These are phyloP conservation scores for Clitarchus hookeri DNA, from an alignment of 2,888 invertebrate species.

Conservation along the genomic window DNA sequence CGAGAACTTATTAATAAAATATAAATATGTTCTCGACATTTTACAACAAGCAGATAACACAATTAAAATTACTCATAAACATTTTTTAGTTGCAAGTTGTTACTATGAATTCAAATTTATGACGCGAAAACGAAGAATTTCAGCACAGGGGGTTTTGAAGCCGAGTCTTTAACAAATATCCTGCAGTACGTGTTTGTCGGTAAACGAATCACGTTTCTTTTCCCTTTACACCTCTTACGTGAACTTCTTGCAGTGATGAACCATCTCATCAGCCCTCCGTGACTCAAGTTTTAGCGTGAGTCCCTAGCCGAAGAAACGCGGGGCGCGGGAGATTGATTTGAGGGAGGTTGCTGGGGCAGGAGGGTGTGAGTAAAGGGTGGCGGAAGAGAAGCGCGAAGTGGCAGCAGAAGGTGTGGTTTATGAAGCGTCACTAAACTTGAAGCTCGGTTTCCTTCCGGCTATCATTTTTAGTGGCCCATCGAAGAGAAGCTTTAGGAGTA, in stretches of 20 bases:
- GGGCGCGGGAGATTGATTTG: neutral
- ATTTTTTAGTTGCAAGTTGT: too few species aligned
- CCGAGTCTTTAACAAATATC: too few species aligned
- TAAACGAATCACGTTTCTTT: neutral
- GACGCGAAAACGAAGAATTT: too few species aligned
- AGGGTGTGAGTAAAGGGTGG: neutral
- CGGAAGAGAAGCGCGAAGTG: neutral
- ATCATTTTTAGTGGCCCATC: conserved; percentile 9
- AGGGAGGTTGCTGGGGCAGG: neutral
- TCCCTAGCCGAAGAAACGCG: neutral
- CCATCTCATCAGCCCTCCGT: neutral
- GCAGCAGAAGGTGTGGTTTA: conserved; percentile 7
- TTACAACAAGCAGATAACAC: too few species aligned
- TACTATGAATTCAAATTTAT: too few species aligned
- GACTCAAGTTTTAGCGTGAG: neutral
- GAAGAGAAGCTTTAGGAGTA: neutral
- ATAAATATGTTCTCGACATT: too few species aligned
- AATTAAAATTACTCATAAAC: too few species aligned
- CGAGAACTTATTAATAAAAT: too few species aligned
- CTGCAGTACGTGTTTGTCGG: neutral
- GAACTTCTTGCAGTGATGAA: neutral
- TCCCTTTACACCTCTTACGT: neutral
- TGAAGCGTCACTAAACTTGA: neutral
- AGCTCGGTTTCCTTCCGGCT: neutral
- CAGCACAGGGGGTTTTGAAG: too few species aligned